Conservation (phyloP, 2,797 vertebrate species). For the Gymnocypris eckloni region DNA sequence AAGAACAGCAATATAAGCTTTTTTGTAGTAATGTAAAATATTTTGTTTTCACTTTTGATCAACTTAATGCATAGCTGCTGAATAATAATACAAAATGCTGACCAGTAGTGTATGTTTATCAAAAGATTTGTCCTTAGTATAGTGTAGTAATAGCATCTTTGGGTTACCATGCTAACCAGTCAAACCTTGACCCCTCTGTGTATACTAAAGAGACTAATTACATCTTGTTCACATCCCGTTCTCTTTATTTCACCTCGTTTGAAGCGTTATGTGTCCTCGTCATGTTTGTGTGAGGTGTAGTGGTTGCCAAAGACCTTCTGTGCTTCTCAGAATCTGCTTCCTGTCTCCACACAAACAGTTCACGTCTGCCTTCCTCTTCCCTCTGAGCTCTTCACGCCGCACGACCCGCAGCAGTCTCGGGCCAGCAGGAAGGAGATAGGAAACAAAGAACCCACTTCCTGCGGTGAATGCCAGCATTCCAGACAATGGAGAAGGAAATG, state of each 20-base stretch:
- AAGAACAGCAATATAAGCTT: neutral
- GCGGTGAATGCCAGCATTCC: constrained; percentile 64
- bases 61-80: neutral
- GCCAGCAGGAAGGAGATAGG: constrained; percentile 75
- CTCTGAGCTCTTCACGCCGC: constrained; percentile 13
- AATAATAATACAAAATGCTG: neutral
- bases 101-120: neutral
- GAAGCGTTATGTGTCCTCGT: neutral
- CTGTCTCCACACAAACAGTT: constrained; percentile 44
- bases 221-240: neutral
- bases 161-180: neutral
- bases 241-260: neutral
- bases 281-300: neutral
- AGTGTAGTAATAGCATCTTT: neutral
- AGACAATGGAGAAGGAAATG: constrained; percentile 75
- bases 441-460: constrained; percentile 77
- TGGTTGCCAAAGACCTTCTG: constrained; percentile 25
- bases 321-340: constrained; percentile 61
- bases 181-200: neutral
- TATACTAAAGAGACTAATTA: neutral
- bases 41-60: neutral
- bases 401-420: neutral
- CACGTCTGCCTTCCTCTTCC: constrained; percentile 27
- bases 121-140: neutral
- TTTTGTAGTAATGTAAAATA: neutral